Evolutionary conservation across 2,797 vertebrate species (phyloP).

Genomic region (Galago senegalensis): DNA sequence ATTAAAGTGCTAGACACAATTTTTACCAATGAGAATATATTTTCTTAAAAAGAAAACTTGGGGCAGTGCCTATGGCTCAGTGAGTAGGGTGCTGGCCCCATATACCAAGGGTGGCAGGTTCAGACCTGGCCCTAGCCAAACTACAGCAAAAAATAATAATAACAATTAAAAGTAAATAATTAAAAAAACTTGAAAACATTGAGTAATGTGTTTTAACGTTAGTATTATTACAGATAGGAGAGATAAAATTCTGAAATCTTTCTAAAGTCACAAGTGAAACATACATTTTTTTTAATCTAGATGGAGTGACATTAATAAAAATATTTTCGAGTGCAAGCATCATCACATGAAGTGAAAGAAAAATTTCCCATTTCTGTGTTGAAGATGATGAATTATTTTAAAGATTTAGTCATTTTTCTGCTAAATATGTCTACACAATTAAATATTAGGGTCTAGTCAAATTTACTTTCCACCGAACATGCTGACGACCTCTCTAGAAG

Average conservation of each 20-base stretch:
- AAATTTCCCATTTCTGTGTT: background rate
- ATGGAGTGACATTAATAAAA: background rate
- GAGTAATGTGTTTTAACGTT: background rate
- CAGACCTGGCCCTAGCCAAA: too few species aligned
- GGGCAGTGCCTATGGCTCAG: too few species aligned
- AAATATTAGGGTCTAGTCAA: background rate
- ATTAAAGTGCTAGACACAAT: background rate
- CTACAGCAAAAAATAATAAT: too few species aligned
- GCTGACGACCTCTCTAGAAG: background rate
- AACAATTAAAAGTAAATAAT: too few species aligned
- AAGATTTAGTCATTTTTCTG: background rate
- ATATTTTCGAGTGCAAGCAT: background rate
- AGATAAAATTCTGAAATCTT: constrained; percentile 13
- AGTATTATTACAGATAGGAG: background rate
- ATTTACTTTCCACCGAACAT: background rate
- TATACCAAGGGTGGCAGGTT: too few species aligned
- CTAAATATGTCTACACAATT: background rate
- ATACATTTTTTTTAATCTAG: background rate
- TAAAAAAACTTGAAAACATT: background rate
- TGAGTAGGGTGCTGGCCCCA: too few species aligned
- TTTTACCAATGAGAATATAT: background rate
- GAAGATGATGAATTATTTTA: background rate
- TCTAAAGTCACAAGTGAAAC: background rate
- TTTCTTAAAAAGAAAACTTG: too few species aligned
- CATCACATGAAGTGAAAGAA: background rate